phyloP scores from a whole-genome alignment of 2,113 vertebrate species.

The Benitochromis conjunctus region DNA sequence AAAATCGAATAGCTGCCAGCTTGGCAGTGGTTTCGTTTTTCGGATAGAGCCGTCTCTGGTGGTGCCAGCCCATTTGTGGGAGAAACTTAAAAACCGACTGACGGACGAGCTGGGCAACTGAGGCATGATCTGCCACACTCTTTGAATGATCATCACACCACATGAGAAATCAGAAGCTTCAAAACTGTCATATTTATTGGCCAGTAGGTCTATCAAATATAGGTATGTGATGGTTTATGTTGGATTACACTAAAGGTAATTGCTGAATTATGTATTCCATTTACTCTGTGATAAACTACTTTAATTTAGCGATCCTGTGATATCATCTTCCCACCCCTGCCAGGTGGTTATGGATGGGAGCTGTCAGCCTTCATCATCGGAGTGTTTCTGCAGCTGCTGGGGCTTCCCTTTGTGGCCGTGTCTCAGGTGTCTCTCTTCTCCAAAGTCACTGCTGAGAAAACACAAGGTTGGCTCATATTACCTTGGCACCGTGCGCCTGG shows the following conservation, averaged over 20 bases:
- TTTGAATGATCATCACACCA: not conserved
- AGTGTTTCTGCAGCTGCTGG: conserved; percentile 83
- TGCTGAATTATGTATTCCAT: not conserved
- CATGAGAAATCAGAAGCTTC: not conserved
- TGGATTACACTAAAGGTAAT: not conserved
- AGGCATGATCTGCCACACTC: not conserved
- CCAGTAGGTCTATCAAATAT: not conserved
- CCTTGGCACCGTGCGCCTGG: not conserved
- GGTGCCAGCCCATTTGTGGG: conserved; percentile 54
- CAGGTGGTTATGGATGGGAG: conserved; percentile 72
- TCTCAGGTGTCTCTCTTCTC: conserved; percentile 85
- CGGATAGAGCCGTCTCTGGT: conserved; percentile 34
- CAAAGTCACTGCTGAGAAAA: conserved; percentile 81
- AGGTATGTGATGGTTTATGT: not conserved
- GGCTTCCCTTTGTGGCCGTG: conserved; percentile 81
- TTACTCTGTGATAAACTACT: not conserved
- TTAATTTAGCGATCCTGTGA: not conserved
- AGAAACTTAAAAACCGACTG: conserved; percentile 11
- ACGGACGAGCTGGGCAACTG: not conserved
- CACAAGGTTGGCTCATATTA: conserved; percentile 72
- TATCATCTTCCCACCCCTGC: not conserved
- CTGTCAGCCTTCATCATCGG: conserved; percentile 75
- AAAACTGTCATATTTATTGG: not conserved
- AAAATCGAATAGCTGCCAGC: conserved; percentile 45
- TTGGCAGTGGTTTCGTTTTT: conserved; percentile 48